phyloP scores from a whole-genome alignment of 2,797 vertebrate genomes.

The Leuciscus waleckii region DNA sequence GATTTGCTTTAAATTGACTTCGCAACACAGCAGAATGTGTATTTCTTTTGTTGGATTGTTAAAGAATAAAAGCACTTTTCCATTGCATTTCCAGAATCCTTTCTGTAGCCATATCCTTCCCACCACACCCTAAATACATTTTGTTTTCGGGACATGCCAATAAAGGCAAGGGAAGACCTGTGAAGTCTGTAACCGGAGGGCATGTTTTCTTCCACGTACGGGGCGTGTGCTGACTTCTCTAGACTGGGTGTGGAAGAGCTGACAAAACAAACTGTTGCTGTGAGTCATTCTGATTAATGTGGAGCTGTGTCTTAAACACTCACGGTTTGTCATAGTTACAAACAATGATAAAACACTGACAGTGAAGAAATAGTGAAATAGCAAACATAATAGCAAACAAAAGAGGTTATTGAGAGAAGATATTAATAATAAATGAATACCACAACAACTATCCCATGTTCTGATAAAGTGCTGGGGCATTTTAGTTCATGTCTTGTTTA shows the following conservation, averaged over 20 bases:
- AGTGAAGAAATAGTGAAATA: neutral
- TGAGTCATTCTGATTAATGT: neutral
- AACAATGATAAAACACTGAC: neutral
- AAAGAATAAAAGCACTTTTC: neutral
- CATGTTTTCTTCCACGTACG: neutral
- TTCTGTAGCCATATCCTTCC: neutral
- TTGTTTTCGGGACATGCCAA: neutral
- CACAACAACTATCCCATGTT: neutral
- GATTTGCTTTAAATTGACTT: neutral
- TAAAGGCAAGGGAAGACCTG: neutral
- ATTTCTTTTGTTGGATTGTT: neutral
- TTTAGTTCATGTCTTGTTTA: neutral
- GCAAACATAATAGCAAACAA: neutral
- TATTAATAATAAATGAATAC: no score
- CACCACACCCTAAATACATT: neutral
- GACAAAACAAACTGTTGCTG: constrained; percentile 29
- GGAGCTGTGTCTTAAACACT: neutral
- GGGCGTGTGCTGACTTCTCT: neutral
- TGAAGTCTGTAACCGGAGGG: constrained; percentile 30
- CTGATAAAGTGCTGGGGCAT: neutral
- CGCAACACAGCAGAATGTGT: neutral
- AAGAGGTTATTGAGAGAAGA: no score
- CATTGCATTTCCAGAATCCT: neutral
- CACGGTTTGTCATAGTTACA: constrained; percentile 1
- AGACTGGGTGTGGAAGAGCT: constrained; percentile 66